Conservation (phyloP, 2,113 vertebrate genomes). For the Pyxicephalus adspersus region DNA sequence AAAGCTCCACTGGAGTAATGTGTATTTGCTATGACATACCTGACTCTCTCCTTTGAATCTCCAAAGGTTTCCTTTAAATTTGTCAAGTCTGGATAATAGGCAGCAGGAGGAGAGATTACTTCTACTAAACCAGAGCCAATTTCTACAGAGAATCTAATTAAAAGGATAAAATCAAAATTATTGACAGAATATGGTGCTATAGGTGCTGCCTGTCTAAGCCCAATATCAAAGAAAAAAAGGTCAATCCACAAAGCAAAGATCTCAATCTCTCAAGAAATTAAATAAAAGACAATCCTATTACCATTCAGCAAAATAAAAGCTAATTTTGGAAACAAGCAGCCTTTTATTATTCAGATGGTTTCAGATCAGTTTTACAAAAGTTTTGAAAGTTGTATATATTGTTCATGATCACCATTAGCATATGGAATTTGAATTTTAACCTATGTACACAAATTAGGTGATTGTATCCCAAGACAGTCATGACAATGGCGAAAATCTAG, state of each 20-base stretch:
- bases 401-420: too few species aligned
- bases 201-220: not conserved
- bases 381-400: not conserved
- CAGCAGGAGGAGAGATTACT: constrained; percentile 90
- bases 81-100: constrained; percentile 91
- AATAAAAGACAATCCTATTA: not conserved
- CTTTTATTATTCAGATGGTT: not conserved
- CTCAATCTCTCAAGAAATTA: not conserved
- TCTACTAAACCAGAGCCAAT: constrained; percentile 92
- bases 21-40: constrained; percentile 69
- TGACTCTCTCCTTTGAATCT: constrained; percentile 94
- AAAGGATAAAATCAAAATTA: not conserved
- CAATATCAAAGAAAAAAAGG: not conserved
- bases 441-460: too few species aligned
- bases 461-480: too few species aligned
- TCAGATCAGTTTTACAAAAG: not conserved
- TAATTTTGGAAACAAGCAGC: not conserved
- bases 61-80: constrained; percentile 97
- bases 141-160: constrained; percentile 88
- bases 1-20: not conserved
- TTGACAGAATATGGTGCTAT: not conserved
- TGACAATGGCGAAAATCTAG: too few species aligned
- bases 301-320: not conserved
- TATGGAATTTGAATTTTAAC: too few species aligned
- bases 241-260: not conserved